These are phyloP conservation scores for Heterochromis multidens DNA, from an alignment of 2,113 vertebrate species.

Conservation along the genomic window DNA sequence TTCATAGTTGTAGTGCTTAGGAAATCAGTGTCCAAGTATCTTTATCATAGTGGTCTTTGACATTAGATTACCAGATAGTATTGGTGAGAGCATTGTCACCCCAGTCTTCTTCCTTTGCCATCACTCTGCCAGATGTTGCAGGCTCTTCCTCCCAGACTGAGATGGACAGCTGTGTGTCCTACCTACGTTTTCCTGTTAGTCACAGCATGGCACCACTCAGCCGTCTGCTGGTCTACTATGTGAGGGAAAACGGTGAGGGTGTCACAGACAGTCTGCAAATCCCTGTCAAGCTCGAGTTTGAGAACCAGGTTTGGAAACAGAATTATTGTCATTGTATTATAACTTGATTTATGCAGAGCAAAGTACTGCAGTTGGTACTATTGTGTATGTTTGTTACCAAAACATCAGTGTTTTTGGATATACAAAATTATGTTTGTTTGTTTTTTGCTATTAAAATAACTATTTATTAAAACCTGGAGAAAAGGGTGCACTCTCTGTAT, in stretches of 20 bases:
- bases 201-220: slow-evolving; percentile 83
- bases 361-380: not conserved
- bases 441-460: not conserved
- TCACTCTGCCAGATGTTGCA: slow-evolving; percentile 45
- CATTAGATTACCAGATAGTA: not conserved
- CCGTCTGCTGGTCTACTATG: slow-evolving; percentile 85
- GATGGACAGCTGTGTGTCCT: slow-evolving; percentile 79
- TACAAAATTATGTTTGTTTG: not conserved
- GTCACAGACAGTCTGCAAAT: slow-evolving; percentile 89
- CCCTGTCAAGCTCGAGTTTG: slow-evolving; percentile 77
- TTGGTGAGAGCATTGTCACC: not conserved
- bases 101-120: not conserved
- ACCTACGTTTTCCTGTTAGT: slow-evolving; percentile 76
- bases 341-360: not conserved
- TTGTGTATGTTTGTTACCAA: not conserved
- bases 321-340: not conserved
- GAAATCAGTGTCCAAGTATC: not conserved
- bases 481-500: not conserved
- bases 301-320: slow-evolving; percentile 81
- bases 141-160: slow-evolving; percentile 68
- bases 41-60: not conserved
- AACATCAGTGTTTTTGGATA: not conserved
- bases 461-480: not conserved
- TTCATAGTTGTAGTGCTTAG: not conserved
- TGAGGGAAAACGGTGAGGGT: slow-evolving; percentile 87